Percentiles rank a stretch among this genome's conserved stretches.
Evolutionary conservation across 2,113 vertebrate genomes (phyloP).

Genomic region (Orientallactaga bullata): DNA sequence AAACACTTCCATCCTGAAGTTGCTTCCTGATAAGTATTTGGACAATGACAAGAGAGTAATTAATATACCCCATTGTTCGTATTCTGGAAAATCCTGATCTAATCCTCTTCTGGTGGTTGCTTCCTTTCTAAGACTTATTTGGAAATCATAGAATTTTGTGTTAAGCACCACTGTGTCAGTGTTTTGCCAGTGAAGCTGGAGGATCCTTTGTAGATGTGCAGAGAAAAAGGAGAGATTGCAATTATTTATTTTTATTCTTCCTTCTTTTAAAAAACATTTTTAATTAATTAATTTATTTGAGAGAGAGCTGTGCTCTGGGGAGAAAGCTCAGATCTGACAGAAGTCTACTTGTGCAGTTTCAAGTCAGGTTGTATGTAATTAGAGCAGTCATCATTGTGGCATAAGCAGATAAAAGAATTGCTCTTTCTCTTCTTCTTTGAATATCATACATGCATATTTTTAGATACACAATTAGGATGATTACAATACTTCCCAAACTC

Average conservation of each 20-base stretch:
- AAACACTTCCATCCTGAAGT: no score
- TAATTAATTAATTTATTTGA: no score
- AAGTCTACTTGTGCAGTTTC: background rate
- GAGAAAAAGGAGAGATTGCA: no score
- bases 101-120: background rate
- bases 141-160: background rate
- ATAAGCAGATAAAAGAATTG: background rate
- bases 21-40: no score
- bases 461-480: background rate
- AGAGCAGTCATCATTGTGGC: background rate
- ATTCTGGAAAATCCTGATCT: background rate
- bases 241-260: background rate
- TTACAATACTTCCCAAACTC: background rate
- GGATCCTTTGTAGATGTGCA: rapidly evolving
- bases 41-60: no score
- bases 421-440: background rate
- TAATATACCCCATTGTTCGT: no score
- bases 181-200: background rate
- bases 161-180: background rate
- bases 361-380: background rate
- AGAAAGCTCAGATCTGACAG: background rate
- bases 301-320: background rate
- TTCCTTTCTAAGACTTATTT: background rate
- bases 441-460: background rate
- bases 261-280: no score